phyloP scores from a whole-genome alignment of 2,113 vertebrate species.

The Triplophysa siluroides region DNA sequence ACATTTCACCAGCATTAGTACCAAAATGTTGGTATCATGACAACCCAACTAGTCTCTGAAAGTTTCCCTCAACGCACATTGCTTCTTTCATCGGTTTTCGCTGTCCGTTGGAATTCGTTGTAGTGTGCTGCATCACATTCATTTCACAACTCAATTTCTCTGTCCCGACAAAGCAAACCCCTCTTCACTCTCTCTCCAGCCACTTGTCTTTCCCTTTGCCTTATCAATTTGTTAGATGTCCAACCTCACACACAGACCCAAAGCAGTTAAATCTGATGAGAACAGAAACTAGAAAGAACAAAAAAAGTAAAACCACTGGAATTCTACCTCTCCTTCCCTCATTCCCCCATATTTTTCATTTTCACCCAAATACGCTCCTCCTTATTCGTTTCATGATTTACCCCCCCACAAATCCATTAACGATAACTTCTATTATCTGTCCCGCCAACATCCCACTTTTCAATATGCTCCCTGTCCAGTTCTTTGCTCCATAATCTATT shows the following conservation, averaged over 20 bases:
- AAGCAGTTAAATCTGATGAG: not conserved
- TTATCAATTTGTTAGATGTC: not conserved
- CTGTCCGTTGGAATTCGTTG: not conserved
- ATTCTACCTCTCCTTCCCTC: not conserved
- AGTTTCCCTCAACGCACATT: not conserved
- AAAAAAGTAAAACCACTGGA: not conserved
- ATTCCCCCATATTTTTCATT: not conserved
- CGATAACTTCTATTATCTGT: not conserved
- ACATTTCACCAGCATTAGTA: no score
- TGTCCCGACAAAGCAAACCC: not conserved
- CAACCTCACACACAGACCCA: not conserved
- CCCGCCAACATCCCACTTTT: conserved; percentile 32
- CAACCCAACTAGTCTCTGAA: not conserved
- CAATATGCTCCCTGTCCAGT: conserved; percentile 62
- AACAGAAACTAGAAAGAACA: not conserved
- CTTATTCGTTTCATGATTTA: not conserved
- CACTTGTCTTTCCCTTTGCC: not conserved
- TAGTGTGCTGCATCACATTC: not conserved
- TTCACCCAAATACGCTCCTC: not conserved
- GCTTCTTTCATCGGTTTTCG: not conserved
- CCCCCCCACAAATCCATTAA: conserved; percentile 3
- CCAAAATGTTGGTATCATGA: not conserved
- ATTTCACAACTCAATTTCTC: conserved; percentile 23
- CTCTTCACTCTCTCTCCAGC: conserved; percentile 13
- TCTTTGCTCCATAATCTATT: not conserved